These are phyloP conservation scores for Drosophila hamatofila DNA, from an alignment of 2,888 invertebrate genomes.

Conservation along the genomic window DNA sequence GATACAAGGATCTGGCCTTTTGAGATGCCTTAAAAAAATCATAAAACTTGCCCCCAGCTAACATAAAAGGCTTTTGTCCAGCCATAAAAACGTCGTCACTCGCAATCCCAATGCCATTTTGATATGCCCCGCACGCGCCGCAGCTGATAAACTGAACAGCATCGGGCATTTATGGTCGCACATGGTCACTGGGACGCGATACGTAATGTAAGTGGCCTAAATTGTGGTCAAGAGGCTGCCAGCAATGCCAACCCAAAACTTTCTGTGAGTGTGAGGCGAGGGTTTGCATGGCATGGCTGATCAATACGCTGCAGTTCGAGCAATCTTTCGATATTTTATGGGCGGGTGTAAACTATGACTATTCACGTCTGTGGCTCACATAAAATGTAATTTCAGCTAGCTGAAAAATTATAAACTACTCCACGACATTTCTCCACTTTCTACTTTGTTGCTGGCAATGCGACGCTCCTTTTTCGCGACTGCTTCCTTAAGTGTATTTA, in stretches of 20 bases:
- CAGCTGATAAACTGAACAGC: slow-evolving; percentile 49
- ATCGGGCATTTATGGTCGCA: slow-evolving; percentile 66
- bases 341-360: slow-evolving; percentile 58
- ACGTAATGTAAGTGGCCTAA: slow-evolving; percentile 72
- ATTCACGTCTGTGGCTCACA: slow-evolving; percentile 23
- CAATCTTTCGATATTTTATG: slow-evolving; percentile 46
- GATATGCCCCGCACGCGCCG: slow-evolving; percentile 50
- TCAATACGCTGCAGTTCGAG: slow-evolving; percentile 35
- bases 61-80: slow-evolving; percentile 72
- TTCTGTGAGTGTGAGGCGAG: slow-evolving; percentile 7
- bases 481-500: slow-evolving; percentile 40
- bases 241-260: slow-evolving; percentile 33
- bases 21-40: slow-evolving; percentile 65
- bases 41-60: slow-evolving; percentile 69
- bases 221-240: slow-evolving; percentile 73
- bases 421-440: slow-evolving; percentile 39
- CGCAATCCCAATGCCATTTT: slow-evolving; percentile 53
- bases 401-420: slow-evolving; percentile 55
- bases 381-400: slow-evolving; percentile 61
- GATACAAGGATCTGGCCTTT: slow-evolving; percentile 32
- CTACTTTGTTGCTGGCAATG: slow-evolving; percentile 32
- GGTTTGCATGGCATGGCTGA: slow-evolving; percentile 9
- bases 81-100: slow-evolving; percentile 69
- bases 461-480: slow-evolving; percentile 12
- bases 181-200: slow-evolving; percentile 53